phyloP scores from a whole-genome alignment of 2,113 vertebrate species.

The Phrynocephalus versicolor region DNA sequence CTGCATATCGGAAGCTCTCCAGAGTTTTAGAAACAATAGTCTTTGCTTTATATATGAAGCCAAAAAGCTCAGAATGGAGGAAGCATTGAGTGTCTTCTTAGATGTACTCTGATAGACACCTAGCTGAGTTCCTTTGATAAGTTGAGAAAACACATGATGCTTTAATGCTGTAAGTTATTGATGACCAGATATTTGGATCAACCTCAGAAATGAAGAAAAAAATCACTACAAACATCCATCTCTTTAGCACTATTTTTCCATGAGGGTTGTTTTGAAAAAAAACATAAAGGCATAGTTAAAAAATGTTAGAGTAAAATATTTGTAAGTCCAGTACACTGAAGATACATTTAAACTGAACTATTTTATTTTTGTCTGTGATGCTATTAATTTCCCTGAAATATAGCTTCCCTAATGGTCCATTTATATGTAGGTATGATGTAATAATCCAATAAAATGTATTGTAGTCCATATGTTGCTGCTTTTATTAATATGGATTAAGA shows the following conservation, averaged over 20 bases:
- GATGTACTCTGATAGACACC: background rate
- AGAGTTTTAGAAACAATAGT: no score
- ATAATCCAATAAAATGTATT: slow-evolving; percentile 42
- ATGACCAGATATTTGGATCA: background rate
- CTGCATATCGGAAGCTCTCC: no score
- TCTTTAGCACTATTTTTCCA: background rate
- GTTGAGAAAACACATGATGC: background rate
- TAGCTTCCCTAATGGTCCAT: background rate
- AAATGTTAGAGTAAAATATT: background rate
- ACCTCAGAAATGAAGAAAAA: background rate
- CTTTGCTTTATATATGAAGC: no score
- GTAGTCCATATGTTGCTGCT: slow-evolving; percentile 40
- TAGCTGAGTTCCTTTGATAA: background rate
- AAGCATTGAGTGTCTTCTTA: no score
- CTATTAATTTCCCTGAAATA: background rate
- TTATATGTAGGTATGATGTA: background rate
- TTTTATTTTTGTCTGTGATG: slow-evolving; percentile 1
- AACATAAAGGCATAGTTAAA: no score
- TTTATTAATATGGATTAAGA: slow-evolving; percentile 48
- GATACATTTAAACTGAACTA: slow-evolving; percentile 23
- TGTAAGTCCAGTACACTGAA: slow-evolving; percentile 13
- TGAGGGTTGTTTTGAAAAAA: slow-evolving; percentile 31
- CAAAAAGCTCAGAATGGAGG: no score
- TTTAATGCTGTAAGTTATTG: background rate
- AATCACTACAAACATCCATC: background rate